phyloP scores from a whole-genome alignment of 1,140 invertebrate genomes.

The Mamestra configurata region DNA sequence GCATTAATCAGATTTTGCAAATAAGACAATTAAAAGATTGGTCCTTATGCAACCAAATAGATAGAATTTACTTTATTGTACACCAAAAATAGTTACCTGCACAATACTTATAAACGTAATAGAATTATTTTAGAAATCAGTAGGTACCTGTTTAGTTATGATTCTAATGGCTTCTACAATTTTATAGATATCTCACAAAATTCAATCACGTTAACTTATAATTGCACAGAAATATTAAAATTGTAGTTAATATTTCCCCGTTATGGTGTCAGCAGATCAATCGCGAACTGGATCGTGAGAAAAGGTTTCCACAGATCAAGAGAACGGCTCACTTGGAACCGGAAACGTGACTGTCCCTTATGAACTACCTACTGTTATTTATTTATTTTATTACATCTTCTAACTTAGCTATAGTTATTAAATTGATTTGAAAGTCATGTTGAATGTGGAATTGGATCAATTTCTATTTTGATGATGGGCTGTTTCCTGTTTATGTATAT shows the following conservation, averaged over 20 bases:
- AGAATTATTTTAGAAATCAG: no score
- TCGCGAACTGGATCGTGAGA: conserved; percentile 23
- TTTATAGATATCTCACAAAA: background rate
- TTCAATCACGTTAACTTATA: background rate
- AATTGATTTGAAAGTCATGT: background rate
- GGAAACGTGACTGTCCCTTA: conserved; percentile 26
- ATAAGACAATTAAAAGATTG: no score
- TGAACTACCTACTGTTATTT: background rate
- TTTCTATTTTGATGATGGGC: no score
- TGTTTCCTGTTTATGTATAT: no score
- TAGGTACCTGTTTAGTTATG: no score
- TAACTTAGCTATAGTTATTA: background rate
- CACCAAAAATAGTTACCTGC: no score
- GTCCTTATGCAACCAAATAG: background rate
- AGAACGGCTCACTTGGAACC: conserved; percentile 2
- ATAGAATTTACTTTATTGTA: no score
- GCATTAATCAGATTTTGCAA: no score
- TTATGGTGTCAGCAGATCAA: conserved; percentile 21
- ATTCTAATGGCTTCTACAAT: background rate
- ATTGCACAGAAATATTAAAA: conserved; percentile 7
- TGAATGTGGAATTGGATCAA: no score
- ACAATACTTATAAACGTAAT: no score
- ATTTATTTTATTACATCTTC: background rate
- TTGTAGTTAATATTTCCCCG: background rate
- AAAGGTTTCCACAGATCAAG: conserved; percentile 20